These are phyloP conservation scores for Thymelicus sylvestris DNA, from an alignment of 2,888 invertebrate genomes.

Conservation along the genomic window DNA sequence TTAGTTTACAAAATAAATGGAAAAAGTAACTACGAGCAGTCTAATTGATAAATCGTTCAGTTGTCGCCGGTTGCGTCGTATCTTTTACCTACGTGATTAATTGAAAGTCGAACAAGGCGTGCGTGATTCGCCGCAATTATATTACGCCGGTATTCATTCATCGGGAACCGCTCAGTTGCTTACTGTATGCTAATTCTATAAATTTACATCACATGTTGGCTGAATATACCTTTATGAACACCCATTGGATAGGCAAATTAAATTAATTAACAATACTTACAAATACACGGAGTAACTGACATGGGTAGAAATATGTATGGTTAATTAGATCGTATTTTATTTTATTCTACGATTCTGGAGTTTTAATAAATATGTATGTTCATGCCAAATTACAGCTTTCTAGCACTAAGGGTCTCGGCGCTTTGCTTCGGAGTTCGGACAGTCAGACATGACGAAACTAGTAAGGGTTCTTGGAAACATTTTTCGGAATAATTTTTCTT, in stretches of 20 bases:
- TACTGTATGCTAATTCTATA: conserved; percentile 18
- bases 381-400: too few relatives aligned
- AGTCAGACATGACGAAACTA: too few relatives aligned
- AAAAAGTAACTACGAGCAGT: conserved; percentile 2
- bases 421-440: too few relatives aligned
- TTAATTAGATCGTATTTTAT: too few relatives aligned
- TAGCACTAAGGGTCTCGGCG: too few relatives aligned
- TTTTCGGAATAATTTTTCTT: too few relatives aligned
- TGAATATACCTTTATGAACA: background rate
- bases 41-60: conserved; percentile 26
- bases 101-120: conserved; percentile 41
- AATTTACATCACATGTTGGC: conserved; percentile 21
- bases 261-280: background rate
- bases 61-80: conserved; percentile 37
- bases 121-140: conserved; percentile 45
- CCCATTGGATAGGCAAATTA: conserved; percentile 4
- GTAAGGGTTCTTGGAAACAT: too few relatives aligned
- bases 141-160: conserved; percentile 16
- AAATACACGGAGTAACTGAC: too few relatives aligned
- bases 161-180: conserved; percentile 11
- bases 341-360: too few relatives aligned
- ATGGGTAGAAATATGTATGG: too few relatives aligned
- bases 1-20: background rate
- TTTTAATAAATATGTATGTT: too few relatives aligned
- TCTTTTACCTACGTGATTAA: conserved; percentile 41